These are phyloP conservation scores for Pachyseris speciosa DNA, from an alignment of 64 coral and sea anemone genomes.

Conservation along the genomic window DNA sequence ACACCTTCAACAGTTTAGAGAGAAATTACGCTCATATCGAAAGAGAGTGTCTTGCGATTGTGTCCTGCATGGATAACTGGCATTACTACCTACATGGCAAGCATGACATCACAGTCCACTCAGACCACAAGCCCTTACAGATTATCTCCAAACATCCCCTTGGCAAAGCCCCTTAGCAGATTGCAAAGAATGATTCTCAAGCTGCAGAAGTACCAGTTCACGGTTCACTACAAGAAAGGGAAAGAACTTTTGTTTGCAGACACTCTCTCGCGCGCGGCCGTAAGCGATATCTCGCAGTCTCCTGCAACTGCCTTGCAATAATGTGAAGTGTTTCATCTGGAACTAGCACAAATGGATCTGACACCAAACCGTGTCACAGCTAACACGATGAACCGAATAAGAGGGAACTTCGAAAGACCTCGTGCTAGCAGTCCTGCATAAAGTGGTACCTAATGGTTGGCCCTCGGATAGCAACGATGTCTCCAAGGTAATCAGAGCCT, in stretches of 20 bases:
- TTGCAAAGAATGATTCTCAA: constrained; percentile 29
- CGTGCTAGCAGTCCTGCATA: neutral
- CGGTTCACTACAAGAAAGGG: constrained; percentile 26
- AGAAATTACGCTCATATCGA: neutral
- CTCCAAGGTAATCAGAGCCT: constrained; percentile 7
- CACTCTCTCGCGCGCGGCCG: constrained; percentile 31
- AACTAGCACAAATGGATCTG: constrained; percentile 30
- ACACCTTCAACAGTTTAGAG: neutral
- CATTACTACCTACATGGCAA: constrained; percentile 27
- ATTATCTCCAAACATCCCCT: neutral
- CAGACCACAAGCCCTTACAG: neutral
- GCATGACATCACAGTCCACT: constrained; percentile 22
- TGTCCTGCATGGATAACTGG: constrained; percentile 16
- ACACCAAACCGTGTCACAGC: neutral
- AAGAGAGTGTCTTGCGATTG: neutral
- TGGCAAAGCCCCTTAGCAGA: neutral
- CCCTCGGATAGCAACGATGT: constrained; percentile 20
- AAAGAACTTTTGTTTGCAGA: constrained; percentile 58
- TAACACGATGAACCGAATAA: neutral
- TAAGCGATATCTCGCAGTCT: neutral
- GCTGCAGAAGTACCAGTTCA: constrained; percentile 28
- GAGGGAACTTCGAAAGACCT: neutral
- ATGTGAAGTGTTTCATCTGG: constrained; percentile 35
- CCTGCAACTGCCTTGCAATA: neutral
- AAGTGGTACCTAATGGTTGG: constrained; percentile 25